These are phyloP conservation scores for Buathra laborator DNA, from an alignment of 2,888 invertebrate genomes.

Conservation along the genomic window DNA sequence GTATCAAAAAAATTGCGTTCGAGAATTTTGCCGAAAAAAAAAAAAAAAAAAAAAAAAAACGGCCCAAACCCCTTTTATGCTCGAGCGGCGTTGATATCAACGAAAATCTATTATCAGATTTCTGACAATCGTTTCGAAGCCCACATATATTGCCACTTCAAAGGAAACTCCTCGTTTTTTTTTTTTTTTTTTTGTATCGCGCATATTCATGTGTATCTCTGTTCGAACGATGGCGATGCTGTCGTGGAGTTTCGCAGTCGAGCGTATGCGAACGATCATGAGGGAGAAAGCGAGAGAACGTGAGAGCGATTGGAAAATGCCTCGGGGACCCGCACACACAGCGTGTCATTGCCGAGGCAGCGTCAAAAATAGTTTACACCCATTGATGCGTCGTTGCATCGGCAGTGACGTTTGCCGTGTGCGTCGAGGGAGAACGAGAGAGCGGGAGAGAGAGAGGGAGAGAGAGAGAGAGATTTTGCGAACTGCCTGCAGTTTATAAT, in stretches of 20 bases:
- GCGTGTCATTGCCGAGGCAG: not conserved
- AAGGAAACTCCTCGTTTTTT: not conserved
- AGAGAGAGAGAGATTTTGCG: too few relatives aligned
- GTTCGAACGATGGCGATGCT: not conserved
- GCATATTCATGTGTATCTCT: not conserved
- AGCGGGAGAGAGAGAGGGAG: too few relatives aligned
- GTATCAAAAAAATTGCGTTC: not conserved
- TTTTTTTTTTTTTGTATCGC: not conserved
- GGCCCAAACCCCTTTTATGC: not conserved
- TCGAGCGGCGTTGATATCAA: not conserved
- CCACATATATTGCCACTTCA: constrained; percentile 20
- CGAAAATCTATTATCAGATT: constrained; percentile 26
- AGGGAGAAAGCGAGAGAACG: not conserved
- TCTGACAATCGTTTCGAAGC: not conserved
- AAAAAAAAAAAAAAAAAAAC: not conserved
- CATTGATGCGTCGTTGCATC: not conserved
- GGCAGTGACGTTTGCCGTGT: too few relatives aligned
- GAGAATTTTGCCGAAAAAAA: not conserved
- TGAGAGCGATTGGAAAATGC: constrained; percentile 12
- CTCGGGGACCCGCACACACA: not conserved
- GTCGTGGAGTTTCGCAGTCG: not conserved
- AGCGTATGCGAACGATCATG: not conserved
- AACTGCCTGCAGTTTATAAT: too few relatives aligned
- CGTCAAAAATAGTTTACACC: constrained; percentile 12
- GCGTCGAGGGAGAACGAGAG: too few relatives aligned